These are phyloP conservation scores for Heliconius cydno DNA, from an alignment of 2,888 invertebrate species.

Conservation along the genomic window DNA sequence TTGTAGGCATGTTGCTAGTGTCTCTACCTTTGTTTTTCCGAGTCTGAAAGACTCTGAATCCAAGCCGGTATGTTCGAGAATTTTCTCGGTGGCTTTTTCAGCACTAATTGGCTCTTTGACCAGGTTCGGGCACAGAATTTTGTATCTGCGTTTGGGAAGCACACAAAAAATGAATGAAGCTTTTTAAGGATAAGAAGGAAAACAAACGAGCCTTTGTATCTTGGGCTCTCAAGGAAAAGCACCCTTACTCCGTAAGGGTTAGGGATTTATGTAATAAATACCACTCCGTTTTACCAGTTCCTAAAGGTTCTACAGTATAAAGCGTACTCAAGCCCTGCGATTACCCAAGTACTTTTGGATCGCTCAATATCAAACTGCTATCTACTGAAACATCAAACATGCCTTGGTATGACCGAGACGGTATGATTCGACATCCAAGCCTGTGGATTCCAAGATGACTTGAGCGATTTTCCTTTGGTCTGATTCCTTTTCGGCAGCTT, in stretches of 20 bases:
- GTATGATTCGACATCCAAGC: constrained; percentile 95
- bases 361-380: constrained; percentile 62
- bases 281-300: constrained; percentile 61
- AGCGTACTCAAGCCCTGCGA: constrained; percentile 63
- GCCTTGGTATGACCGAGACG: constrained; percentile 99
- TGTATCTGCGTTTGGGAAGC: constrained; percentile 93
- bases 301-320: constrained; percentile 63
- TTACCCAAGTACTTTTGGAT: constrained; percentile 60
- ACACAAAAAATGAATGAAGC: constrained; percentile 67
- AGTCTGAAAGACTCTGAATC: constrained; percentile 96
- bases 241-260: constrained; percentile 55
- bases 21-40: constrained; percentile 96
- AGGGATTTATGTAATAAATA: constrained; percentile 42
- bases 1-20: constrained; percentile 43
- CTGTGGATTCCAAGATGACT: constrained; percentile 91
- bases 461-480: constrained; percentile 93
- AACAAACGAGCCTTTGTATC: constrained; percentile 70
- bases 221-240: constrained; percentile 69
- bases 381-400: constrained; percentile 83
- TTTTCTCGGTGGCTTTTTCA: constrained; percentile 91
- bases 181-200: constrained; percentile 56
- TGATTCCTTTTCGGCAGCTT: constrained; percentile 88
- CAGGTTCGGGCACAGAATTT: constrained; percentile 98
- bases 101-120: constrained; percentile 88
- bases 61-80: constrained; percentile 92